These are phyloP conservation scores for Lasioglossum oenotherae DNA, from an alignment of 2,888 invertebrate species.

Conservation along the genomic window DNA sequence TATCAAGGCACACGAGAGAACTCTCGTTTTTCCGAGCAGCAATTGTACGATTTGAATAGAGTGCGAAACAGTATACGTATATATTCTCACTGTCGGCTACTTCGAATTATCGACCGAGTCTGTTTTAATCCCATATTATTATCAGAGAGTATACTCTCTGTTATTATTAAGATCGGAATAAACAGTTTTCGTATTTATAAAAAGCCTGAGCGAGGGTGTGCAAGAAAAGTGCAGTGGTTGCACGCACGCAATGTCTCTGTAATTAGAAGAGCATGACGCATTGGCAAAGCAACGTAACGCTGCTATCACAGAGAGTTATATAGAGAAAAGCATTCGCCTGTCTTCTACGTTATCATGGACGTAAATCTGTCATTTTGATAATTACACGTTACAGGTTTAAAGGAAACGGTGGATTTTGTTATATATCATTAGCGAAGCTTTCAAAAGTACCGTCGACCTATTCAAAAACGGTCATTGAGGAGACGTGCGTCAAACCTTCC, in stretches of 20 bases:
- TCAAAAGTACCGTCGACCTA: neutral
- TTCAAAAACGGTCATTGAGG: slow-evolving; percentile 14
- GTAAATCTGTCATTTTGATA: slow-evolving; percentile 67
- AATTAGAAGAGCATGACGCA: slow-evolving; percentile 25
- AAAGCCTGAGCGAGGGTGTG: neutral
- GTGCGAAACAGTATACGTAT: neutral
- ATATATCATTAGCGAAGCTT: slow-evolving; percentile 14
- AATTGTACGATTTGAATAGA: neutral
- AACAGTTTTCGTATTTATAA: neutral
- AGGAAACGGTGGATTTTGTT: slow-evolving; percentile 33
- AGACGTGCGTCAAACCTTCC: slow-evolving; percentile 3
- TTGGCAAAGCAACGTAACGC: slow-evolving; percentile 18
- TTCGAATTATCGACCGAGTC: slow-evolving; percentile 2
- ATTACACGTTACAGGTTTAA: slow-evolving; percentile 62
- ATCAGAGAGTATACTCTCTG: no score
- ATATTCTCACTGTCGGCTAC: neutral
- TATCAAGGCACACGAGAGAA: slow-evolving; percentile 1
- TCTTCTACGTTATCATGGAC: slow-evolving; percentile 49
- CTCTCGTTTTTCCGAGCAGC: neutral
- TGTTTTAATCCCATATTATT: slow-evolving; percentile 7
- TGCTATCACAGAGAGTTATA: slow-evolving; percentile 25
- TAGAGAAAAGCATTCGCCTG: slow-evolving; percentile 32
- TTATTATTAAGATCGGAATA: slow-evolving; percentile 9
- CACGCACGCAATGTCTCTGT: neutral
- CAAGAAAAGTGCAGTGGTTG: neutral